These are phyloP conservation scores for Malthinus seriepunctatus DNA, from an alignment of 2,888 invertebrate genomes.

Conservation along the genomic window DNA sequence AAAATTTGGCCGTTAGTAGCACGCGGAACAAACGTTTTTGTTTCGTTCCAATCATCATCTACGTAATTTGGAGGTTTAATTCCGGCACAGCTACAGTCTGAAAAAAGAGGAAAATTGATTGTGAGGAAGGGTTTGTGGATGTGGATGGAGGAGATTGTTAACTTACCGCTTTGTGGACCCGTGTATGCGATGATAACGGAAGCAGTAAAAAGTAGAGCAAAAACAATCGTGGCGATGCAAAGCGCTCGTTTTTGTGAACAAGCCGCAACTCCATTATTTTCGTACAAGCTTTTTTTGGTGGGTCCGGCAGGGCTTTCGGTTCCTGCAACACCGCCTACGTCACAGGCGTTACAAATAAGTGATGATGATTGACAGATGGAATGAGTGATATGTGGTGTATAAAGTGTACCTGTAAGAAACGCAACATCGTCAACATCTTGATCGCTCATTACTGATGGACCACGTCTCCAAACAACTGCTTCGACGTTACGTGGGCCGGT, in stretches of 20 bases:
- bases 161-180: slow-evolving; percentile 78
- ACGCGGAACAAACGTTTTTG: slow-evolving; percentile 65
- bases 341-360: slow-evolving; percentile 52
- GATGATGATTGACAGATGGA: slow-evolving; percentile 37
- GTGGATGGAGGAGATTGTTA: not conserved
- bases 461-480: slow-evolving; percentile 57
- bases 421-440: slow-evolving; percentile 92
- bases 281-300: slow-evolving; percentile 70
- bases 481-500: slow-evolving; percentile 55
- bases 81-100: slow-evolving; percentile 72
- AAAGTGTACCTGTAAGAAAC: slow-evolving; percentile 78
- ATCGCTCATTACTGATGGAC: slow-evolving; percentile 75
- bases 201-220: slow-evolving; percentile 78
- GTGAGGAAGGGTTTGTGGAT: not conserved
- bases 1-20: slow-evolving; percentile 76
- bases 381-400: slow-evolving; percentile 45
- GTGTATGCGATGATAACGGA: slow-evolving; percentile 90
- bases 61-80: slow-evolving; percentile 66
- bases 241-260: slow-evolving; percentile 87
- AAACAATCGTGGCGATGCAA: slow-evolving; percentile 77
- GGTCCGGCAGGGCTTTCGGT: slow-evolving; percentile 64
- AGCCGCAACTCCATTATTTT: slow-evolving; percentile 78
- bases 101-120: slow-evolving; percentile 38
- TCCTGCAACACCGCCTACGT: slow-evolving; percentile 59
- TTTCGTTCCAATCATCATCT: slow-evolving; percentile 66